Conservation (phyloP, 2,113 vertebrate species). For the Eulemur rufifrons region DNA sequence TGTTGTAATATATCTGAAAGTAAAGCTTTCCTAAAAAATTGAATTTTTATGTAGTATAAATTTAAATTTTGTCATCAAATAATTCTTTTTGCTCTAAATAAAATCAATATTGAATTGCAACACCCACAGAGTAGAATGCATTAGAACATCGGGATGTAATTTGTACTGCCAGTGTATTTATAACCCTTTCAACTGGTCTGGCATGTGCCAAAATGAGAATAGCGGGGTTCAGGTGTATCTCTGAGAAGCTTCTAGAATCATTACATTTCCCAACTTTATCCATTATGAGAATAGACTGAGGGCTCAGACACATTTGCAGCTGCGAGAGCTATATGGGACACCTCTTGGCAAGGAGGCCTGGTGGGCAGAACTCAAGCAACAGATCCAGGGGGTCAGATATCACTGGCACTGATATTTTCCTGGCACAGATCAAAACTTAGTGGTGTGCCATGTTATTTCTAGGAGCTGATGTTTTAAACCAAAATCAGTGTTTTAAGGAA, state of each 20-base stretch:
- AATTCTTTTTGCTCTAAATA: slow-evolving; percentile 51
- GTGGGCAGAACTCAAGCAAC: neutral
- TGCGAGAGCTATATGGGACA: neutral
- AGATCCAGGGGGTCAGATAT: neutral
- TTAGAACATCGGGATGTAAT: neutral
- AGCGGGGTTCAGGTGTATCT: neutral
- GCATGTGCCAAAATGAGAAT: neutral
- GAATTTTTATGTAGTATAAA: slow-evolving; percentile 51
- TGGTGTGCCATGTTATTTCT: neutral
- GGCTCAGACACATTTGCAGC: neutral
- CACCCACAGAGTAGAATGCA: neutral
- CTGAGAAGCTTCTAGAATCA: neutral
- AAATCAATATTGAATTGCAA: slow-evolving; percentile 48
- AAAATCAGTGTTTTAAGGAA: neutral
- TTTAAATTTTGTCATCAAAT: slow-evolving; percentile 65
- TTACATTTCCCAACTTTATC: neutral
- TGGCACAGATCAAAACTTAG: neutral
- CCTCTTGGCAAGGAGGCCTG: neutral
- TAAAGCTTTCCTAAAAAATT: slow-evolving; percentile 42
- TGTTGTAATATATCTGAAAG: neutral
- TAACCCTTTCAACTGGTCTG: neutral
- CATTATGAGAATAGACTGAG: neutral
- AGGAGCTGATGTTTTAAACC: neutral
- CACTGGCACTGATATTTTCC: neutral
- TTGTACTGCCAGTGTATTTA: neutral